These are phyloP conservation scores for Cephonodes hylas DNA, from an alignment of 2,888 invertebrate species.

Conservation along the genomic window DNA sequence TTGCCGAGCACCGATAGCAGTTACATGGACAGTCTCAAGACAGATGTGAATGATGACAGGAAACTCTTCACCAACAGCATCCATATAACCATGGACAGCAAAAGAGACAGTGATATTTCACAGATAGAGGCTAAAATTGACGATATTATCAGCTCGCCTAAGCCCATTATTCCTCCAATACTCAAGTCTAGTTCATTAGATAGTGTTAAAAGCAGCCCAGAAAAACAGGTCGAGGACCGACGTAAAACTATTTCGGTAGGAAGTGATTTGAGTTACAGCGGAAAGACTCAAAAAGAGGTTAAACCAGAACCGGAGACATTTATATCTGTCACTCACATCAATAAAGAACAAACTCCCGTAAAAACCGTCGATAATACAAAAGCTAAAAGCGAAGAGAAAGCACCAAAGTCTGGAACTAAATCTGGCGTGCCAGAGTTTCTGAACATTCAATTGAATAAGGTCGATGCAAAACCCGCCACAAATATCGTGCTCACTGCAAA, in stretches of 20 bases:
- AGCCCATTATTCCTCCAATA: constrained; percentile 73
- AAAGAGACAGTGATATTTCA: constrained; percentile 75
- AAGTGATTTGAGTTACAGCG: constrained; percentile 60
- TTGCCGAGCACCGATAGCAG: constrained; percentile 75
- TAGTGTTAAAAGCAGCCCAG: constrained; percentile 81
- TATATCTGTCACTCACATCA: constrained; percentile 81
- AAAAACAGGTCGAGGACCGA: constrained; percentile 68
- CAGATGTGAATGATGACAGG: constrained; percentile 61
- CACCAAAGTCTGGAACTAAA: constrained; percentile 51
- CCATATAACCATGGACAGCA: constrained; percentile 64
- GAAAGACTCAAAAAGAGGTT: constrained; percentile 43
- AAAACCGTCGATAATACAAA: constrained; percentile 50
- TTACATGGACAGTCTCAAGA: constrained; percentile 73
- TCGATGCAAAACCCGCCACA: constrained; percentile 82
- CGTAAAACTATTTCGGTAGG: constrained; percentile 77
- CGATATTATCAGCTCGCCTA: constrained; percentile 78
- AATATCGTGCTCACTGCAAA: constrained; percentile 85
- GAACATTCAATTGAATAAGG: constrained; percentile 86
- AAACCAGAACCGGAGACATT: constrained; percentile 69
- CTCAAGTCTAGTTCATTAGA: constrained; percentile 81
- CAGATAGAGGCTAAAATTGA: constrained; percentile 80
- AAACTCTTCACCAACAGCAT: constrained; percentile 70
- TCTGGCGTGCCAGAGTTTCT: constrained; percentile 84
- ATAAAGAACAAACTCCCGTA: constrained; percentile 65
- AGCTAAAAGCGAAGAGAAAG: constrained; percentile 65